Percentiles rank a stretch among this genome's conserved stretches.
These are phyloP conservation scores for Peromyscus polionotus DNA, from an alignment of 2,113 vertebrate species.

Conservation along the genomic window DNA sequence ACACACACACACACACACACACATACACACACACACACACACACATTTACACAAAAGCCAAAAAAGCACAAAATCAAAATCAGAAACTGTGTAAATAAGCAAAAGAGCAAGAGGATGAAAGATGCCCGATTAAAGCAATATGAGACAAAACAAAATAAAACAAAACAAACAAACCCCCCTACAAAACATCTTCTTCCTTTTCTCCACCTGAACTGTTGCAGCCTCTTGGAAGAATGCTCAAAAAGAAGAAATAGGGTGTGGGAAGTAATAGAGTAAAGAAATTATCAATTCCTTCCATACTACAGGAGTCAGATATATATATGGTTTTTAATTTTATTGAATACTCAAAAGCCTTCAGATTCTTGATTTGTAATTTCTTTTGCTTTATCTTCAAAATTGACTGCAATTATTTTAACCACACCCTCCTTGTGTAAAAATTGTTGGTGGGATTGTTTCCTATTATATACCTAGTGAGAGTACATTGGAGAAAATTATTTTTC, in stretches of 20 bases:
- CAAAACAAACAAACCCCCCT: background rate
- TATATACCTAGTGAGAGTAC: background rate
- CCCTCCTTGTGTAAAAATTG: background rate
- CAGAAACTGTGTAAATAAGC: background rate
- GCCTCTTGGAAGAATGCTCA: background rate
- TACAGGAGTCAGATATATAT: background rate
- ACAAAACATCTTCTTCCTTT: background rate
- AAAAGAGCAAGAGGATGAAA: background rate
- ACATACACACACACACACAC: too few species aligned
- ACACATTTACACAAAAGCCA: too few species aligned
- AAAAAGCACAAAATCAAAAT: background rate
- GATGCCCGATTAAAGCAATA: too few species aligned
- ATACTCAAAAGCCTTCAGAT: background rate
- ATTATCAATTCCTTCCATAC: background rate
- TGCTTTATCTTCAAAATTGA: background rate
- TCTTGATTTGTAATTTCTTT: background rate
- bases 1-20: background rate
- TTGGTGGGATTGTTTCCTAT: background rate
- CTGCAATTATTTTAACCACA: conserved; percentile 20
- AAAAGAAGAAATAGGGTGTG: background rate
- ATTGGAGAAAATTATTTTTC: background rate
- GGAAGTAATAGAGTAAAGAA: background rate
- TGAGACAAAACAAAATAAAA: background rate
- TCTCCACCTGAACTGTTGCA: background rate
- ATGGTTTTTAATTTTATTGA: conserved; percentile 10